Evolutionary conservation across 2,888 invertebrate genomes (phyloP).

Genomic region (Parthenolecanium corni): DNA sequence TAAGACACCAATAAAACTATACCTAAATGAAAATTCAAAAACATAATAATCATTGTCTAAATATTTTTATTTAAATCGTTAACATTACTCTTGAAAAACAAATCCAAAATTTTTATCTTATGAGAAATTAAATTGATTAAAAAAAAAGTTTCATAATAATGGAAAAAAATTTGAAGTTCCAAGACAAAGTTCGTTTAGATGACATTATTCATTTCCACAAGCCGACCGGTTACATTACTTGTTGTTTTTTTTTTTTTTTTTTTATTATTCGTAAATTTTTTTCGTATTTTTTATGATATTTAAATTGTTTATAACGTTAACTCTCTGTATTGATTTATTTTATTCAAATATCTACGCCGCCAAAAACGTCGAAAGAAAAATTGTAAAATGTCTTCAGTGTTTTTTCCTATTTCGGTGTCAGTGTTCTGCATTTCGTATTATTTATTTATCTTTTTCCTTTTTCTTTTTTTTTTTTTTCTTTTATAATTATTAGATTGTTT

Average conservation of each 20-base stretch:
- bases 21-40: no score
- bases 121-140: neutral
- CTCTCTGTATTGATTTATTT: constrained; percentile 2
- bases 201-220: constrained; percentile 13
- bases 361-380: neutral
- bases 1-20: constrained; percentile 1
- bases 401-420: neutral
- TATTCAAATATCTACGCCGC: no score
- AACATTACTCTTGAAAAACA: neutral
- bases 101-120: constrained; percentile 1
- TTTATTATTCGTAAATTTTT: neutral
- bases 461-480: neutral
- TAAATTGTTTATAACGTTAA: constrained; percentile 13
- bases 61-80: constrained; percentile 17
- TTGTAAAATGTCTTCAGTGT: neutral
- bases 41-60: constrained; percentile 8
- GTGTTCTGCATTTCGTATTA: neutral
- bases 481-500: constrained; percentile 11
- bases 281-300: constrained; percentile 3
- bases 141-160: no score
- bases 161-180: constrained; percentile 5
- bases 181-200: constrained; percentile 18
- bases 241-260: constrained; percentile 5
- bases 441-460: neutral
- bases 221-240: constrained; percentile 1